These are phyloP conservation scores for Leptopilina myrica DNA, from an alignment of 2,888 invertebrate genomes.

Conservation along the genomic window DNA sequence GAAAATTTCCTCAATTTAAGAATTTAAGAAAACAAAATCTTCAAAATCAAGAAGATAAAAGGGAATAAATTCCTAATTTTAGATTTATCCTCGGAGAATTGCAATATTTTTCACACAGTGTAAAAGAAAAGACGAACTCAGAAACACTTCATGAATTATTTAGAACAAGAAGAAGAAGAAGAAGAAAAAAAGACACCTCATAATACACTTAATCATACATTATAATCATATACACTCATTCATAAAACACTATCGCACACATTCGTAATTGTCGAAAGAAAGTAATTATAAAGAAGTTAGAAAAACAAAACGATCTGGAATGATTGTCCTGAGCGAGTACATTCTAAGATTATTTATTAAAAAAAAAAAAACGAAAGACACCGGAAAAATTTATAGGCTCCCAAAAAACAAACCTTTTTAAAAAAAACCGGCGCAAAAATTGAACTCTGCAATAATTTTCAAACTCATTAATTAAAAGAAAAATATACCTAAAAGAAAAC, in stretches of 20 bases:
- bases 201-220: conserved; percentile 21
- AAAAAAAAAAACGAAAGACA: background rate
- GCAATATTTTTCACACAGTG: conserved; percentile 39
- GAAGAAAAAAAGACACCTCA: background rate
- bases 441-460: conserved; percentile 67
- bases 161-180: background rate
- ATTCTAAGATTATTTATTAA: conserved; percentile 40
- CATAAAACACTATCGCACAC: conserved; percentile 21
- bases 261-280: conserved; percentile 32
- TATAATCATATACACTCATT: conserved; percentile 13
- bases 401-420: background rate
- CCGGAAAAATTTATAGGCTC: background rate
- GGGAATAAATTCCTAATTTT: conserved; percentile 10
- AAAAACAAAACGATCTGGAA: conserved; percentile 24
- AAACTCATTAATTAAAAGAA: conserved; percentile 58
- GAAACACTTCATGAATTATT: background rate
- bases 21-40: too few species aligned
- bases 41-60: background rate
- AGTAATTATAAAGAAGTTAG: conserved; percentile 3
- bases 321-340: conserved; percentile 23
- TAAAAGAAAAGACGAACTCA: background rate
- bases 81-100: conserved; percentile 22
- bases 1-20: too few species aligned
- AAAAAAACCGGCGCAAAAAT: conserved; percentile 42
- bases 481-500: conserved; percentile 51